Percentiles rank a stretch among this genome's conserved stretches.
Evolutionary conservation across 2,113 vertebrate genomes (phyloP).

Genomic region (Cromileptes altivelis): DNA sequence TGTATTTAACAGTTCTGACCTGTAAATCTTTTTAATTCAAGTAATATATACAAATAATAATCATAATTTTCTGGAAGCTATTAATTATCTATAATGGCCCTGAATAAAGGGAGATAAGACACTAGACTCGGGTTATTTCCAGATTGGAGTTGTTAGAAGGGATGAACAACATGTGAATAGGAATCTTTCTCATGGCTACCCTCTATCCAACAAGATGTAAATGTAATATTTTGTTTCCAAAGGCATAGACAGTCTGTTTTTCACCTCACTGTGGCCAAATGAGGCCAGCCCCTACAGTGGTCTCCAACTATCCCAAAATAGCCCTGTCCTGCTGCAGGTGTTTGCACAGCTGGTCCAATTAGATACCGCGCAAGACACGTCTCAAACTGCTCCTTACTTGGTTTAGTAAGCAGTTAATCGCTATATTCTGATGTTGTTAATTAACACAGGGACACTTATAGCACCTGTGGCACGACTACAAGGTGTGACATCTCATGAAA

Average conservation of each 20-base stretch:
- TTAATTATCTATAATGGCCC: background rate
- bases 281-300: background rate
- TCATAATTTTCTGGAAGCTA: background rate
- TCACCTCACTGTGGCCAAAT: background rate
- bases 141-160: background rate
- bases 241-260: background rate
- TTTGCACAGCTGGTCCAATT: slow-evolving; percentile 17
- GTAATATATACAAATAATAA: background rate
- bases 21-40: background rate
- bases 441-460: background rate
- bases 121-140: background rate
- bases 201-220: background rate
- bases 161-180: background rate
- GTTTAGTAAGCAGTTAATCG: background rate
- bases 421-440: background rate
- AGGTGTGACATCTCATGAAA: background rate
- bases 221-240: background rate
- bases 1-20: background rate
- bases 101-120: background rate
- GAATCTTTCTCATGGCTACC: background rate
- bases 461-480: background rate
- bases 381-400: background rate
- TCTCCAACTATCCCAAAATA: slow-evolving; percentile 2
- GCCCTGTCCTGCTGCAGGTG: background rate
- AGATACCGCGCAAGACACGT: background rate